Evolutionary conservation across 2,888 invertebrate genomes (phyloP), one percentile per base, ranked within the genome.

Genomic region (Epinotia demarniana): DNA sequence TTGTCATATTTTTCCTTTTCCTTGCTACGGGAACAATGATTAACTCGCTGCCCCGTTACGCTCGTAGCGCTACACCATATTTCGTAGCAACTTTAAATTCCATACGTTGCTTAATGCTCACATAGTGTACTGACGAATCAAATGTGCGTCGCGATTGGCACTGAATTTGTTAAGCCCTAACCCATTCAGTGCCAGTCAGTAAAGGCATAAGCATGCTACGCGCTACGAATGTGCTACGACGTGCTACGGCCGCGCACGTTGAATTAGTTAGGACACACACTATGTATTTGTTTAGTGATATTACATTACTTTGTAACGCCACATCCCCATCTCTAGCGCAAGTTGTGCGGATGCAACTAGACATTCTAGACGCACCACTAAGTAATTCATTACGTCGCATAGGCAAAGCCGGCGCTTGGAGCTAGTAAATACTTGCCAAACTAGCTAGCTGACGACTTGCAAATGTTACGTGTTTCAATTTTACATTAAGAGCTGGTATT

Each of bases 371-470:
- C 61, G 61, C 61, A 18, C 19, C 68, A 19, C 55, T 39, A 23
- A 46, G 23, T 69, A 69, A 58, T 43, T 69, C n/a, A 69, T 46
- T 69, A 58, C 18, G 19, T n/a, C 9, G n/a, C 53, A 66, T n/a
- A 49, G 49, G n/a, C 53, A 53, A 53, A 33, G 66, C n/a, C 53
- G 49, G 23, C 8, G 23, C 39, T 53, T 12, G 23, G 57, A 57
- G 43, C 58, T 13, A 58, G 23, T 58, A 58, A 69, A 69, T 60
- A 58, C 46, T 58, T 69, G 53, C 58, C 16, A 18, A 67, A 68
- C 57, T 46, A 58, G 58, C 68, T 57, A 43, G 57, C 68, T 16
- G 16, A 23, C n/a, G 9, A 13, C 9, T 16, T 19, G 16, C 43
- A 43, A 43, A 58, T 43, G 33, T 57, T 39, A 16, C n/a, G 9